Conservation (phyloP, 1,140 invertebrate genomes). For the Ctenoplectra terminalis region DNA sequence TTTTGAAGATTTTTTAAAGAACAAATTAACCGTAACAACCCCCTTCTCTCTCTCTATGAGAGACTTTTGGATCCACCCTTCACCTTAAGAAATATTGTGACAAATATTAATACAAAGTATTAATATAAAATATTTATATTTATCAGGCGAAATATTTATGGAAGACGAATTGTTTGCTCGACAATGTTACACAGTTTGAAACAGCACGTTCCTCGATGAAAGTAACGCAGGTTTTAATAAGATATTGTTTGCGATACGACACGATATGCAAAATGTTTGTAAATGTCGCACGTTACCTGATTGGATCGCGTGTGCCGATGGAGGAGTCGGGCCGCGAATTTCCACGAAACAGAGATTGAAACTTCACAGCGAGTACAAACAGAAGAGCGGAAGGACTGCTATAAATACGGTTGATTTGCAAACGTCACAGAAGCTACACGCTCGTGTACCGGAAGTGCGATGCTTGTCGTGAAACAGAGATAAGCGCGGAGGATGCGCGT, state of each 20-base stretch:
- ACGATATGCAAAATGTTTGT: background rate
- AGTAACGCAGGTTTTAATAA: background rate
- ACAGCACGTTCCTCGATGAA: background rate
- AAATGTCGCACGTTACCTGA: conserved; percentile 29
- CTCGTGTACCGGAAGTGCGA: conserved; percentile 24
- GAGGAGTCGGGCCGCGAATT: background rate
- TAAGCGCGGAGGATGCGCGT: background rate
- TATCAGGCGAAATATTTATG: no score
- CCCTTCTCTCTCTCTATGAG: no score
- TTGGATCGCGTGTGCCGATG: background rate
- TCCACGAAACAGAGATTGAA: conserved; percentile 14
- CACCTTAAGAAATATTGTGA: no score
- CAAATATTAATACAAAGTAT: no score
- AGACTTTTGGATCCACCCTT: no score
- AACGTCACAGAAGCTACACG: conserved; percentile 24
- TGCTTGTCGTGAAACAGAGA: conserved; percentile 27
- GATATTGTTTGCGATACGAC: background rate
- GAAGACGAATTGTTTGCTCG: background rate
- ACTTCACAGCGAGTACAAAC: conserved; percentile 19
- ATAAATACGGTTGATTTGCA: conserved; percentile 47
- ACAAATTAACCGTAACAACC: no score
- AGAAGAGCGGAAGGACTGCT: conserved; percentile 30
- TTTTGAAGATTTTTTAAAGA: no score
- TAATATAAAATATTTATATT: background rate
- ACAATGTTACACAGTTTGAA: background rate